phyloP scores from a whole-genome alignment of 2,113 vertebrate genomes.

The Chroicocephalus ridibundus region DNA sequence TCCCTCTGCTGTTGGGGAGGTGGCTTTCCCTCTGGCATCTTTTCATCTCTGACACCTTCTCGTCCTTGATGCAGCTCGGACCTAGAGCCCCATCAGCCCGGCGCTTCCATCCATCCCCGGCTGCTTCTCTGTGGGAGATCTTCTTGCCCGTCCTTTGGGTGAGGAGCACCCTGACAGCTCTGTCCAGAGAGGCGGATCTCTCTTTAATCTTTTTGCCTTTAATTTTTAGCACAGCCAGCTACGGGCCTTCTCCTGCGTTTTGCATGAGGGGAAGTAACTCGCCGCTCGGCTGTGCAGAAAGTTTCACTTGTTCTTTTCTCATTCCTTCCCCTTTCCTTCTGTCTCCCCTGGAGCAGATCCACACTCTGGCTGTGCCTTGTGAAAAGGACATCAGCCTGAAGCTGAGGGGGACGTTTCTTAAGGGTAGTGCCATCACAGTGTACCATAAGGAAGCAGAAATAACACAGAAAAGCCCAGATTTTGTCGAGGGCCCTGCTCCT shows the following conservation, averaged over 20 bases:
- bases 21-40: background rate
- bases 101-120: background rate
- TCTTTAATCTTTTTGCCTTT: background rate
- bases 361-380: fast-evolving
- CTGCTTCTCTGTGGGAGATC: background rate
- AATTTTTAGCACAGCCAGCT: background rate
- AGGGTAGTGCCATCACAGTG: background rate
- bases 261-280: background rate
- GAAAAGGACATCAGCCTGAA: background rate
- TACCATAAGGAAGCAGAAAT: background rate
- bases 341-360: background rate
- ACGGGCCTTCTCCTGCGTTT: background rate
- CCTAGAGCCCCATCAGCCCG: background rate
- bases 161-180: background rate
- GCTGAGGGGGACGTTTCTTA: background rate
- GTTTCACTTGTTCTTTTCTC: slow-evolving; percentile 40
- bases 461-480: background rate
- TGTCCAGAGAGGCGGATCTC: background rate
- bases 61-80: background rate
- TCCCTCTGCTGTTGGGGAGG: background rate
- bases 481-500: background rate
- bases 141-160: background rate
- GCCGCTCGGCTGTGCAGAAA: background rate
- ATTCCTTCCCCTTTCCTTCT: background rate
- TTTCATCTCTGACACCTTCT: background rate